Evolutionary conservation across 2,113 vertebrate genomes (phyloP), one percentile per base, ranked within the genome.

Genomic region (Centropus bengalensis): DNA sequence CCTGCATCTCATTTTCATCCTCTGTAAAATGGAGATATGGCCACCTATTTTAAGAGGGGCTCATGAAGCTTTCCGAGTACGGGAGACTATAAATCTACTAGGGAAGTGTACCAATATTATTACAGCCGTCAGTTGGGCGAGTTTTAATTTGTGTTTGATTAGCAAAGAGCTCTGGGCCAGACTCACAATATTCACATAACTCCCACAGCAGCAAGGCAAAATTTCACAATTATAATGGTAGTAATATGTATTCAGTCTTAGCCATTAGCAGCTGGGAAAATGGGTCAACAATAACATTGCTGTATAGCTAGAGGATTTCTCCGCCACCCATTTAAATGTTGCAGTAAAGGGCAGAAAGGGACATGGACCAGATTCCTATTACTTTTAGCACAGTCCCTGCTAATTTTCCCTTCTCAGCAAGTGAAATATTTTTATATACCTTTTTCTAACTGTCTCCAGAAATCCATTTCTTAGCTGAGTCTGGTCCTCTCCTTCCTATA

Each of bases 121-220:
- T 82, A 80, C 52, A 88, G 92, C 64, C 94, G 90, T 84, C 93
- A 92, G 77, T 62, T 82, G 93, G 66, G 70, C 71, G 92, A 64
- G 69, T 69, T 95, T 91, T 92, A 96, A 96, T 95, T 95, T 76
- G 81, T 84, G 92, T 95, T 95, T 95, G 95, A 94, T 96, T 97
- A 95, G 86, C 49, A 66, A 79, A 93, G 91, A 66, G 92, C 94
- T 95, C 91, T 92, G 88, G 91, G 89, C 83, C 96, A 91, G 66
- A 26, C 66, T 82, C 83, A 63, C 74, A 49, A 66, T 64, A 78
- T n/a, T 66, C 94, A 92, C 91, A 73, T 81, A 89, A 95, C 69
- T 94, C 94, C 94, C 49, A 6, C 54, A 23, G 86, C 92, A 84
- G 83, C 2, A 0, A 92, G 81, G 89, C 66, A 95, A 94, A 89